Base-by-base conservation (phyloP, 2,797 vertebrate genomes). In the Myiothlypis chrysogaster region DNA sequence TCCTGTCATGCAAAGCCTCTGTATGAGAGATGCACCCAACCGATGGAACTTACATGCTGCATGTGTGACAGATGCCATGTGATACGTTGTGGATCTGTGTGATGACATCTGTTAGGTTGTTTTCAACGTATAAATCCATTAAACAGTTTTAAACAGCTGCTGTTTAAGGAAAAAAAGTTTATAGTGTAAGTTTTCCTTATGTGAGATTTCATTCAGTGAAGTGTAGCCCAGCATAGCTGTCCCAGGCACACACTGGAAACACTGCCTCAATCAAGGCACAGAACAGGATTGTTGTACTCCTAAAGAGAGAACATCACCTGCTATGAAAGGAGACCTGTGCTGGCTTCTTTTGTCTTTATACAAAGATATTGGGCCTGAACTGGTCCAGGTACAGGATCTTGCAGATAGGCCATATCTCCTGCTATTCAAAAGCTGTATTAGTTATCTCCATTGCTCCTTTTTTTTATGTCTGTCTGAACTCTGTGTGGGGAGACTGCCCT, bases 51-150 rank as follows among this genome's bases (percentile, higher is more conserved):
- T 77, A 59, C 22, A 3, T 77, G 66, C 87, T 89, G 73, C 59
- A 15, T 86, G 53, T 90, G 90, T 96, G 84, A 77, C 75, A 81
- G 76, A 90, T 93, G 84, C 79, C 61, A 13, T 96, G 90, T 84
- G 80, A 92, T 90, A 86, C 47, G 7, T 66, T 37, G 50, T 84
- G 87, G 52, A 95, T 32, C 73, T 84, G 63, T 90, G 73, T 89
- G 57, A 60, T 92, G 90, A 84, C 87, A 87, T 93, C 95, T 95
- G 73, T 90, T 93, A 68, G 78, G 75, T 91, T 89, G 90, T 93
- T 96, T 97, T 87, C 87, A 76, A 87, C 1, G 8, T 90, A 84
- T 66, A 87, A 88, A 84, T 68, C 72, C 63, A 59, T 85, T 87
- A 90, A 95, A 73, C 39, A 52, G 30, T 77, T 95, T 95, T 34